phyloP scores from a whole-genome alignment of 2,113 vertebrate species.

The Odontophorus gujanensis region DNA sequence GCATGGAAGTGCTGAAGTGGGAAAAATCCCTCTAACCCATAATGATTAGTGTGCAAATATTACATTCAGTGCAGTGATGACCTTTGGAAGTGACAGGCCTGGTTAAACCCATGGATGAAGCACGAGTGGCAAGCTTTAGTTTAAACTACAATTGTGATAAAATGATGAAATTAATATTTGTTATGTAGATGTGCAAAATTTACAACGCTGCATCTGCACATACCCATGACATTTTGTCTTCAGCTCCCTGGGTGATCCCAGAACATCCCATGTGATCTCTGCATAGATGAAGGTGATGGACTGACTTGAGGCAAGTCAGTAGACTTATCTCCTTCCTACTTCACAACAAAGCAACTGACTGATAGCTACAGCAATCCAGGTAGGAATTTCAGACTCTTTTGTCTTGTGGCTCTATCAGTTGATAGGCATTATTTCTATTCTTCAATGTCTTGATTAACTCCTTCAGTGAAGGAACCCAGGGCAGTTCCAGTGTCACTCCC shows the following conservation, averaged over 20 bases:
- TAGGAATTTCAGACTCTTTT: neutral
- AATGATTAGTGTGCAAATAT: neutral
- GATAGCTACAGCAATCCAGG: neutral
- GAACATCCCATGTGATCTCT: neutral
- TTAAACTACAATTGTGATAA: neutral
- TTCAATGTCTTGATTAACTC: neutral
- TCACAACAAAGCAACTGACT: neutral
- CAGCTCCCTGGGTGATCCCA: neutral
- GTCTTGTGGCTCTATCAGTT: neutral
- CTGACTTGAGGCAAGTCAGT: neutral
- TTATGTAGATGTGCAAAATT: neutral
- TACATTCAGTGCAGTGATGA: neutral
- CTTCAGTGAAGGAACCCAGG: neutral
- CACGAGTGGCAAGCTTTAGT: neutral
- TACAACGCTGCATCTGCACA: neutral
- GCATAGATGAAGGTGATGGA: neutral
- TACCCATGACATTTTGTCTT: neutral
- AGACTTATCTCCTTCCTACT: neutral
- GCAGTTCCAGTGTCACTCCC: neutral
- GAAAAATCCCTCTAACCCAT: neutral
- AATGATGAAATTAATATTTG: neutral
- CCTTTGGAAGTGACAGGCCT: neutral
- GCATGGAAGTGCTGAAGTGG: slow-evolving; percentile 31
- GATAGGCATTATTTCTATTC: neutral
- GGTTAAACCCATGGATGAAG: neutral